Evolutionary conservation across 2,888 invertebrate species (phyloP), one percentile per base, ranked within the genome.

Genomic region (Boloria euphrosyne): DNA sequence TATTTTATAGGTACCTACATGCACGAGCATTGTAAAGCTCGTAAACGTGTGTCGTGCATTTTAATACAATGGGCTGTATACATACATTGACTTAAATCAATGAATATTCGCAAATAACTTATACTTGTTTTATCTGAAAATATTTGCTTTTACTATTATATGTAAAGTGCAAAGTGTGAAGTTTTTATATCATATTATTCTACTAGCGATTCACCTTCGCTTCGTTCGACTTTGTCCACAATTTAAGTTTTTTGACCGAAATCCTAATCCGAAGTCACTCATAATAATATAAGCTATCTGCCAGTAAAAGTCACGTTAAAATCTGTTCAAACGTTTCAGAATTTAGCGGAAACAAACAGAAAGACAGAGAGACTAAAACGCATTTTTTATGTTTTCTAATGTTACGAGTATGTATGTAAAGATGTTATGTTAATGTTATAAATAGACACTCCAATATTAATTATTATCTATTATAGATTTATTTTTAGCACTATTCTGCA

Each of bases 101-200:
- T 55, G 13, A 38, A 38, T 38, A 38, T 50, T 62, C 7, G 60
- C 49, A 64, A 66, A 60, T 47, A 63, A 43, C n/a, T 57, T 60
- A 64, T 64, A 31, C 50, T 66, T 69, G 66, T 66, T 64, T 69
- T 31, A 54, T 27, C 44, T 16, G 10, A 50, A 66, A 66, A 66
- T 58, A 54, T 66, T 64, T 66, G 38, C 47, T 22, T 57, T 47
- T 58, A 43, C 51, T 64, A 67, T 43, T 47, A 46, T 38, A 51
- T 46, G 50, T 31, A 44, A 59, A 55, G 44, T 44, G 55, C 47
- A 57, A 51, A 57, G 46, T 62, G 31, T 7, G 13, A 59, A 17
- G 17, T 10, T 38, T 38, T 38, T 38, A 31, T 38, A 10, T 38
- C 10, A 7, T 31, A 13, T 57, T n/a, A 27, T 44, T 57, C 22